Evolutionary conservation across 2,113 vertebrate species (phyloP).

Genomic region (Sapajus apella): DNA sequence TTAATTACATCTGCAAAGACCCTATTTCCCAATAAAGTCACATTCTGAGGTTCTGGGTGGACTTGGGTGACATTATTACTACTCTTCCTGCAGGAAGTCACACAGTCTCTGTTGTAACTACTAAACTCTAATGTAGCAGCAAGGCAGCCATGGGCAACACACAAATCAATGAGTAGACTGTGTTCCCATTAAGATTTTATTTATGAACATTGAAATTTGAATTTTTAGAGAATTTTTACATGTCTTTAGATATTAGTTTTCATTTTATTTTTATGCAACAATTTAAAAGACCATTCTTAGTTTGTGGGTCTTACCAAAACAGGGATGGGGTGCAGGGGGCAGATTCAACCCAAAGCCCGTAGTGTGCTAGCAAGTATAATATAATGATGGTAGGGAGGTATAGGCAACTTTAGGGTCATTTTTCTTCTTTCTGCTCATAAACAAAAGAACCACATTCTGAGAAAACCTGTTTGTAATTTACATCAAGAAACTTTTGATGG

Average conservation of each 20-base stretch:
- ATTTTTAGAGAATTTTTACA: slow-evolving; percentile 27
- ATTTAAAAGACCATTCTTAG: slow-evolving; percentile 10
- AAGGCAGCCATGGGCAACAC: not conserved
- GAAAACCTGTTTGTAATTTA: slow-evolving; percentile 73
- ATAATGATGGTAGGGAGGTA: not conserved
- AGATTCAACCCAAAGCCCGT: not conserved
- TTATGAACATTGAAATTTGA: not conserved
- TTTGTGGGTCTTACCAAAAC: not conserved
- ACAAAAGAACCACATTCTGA: slow-evolving; percentile 39
- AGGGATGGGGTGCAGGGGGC: rapidly evolving
- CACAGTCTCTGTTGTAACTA: not conserved
- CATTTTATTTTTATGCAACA: not conserved
- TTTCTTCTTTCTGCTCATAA: slow-evolving; percentile 34
- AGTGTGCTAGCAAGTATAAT: not conserved
- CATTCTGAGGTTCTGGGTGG: not conserved
- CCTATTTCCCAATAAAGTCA: not conserved
- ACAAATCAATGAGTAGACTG: not conserved
- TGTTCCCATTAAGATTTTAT: not conserved
- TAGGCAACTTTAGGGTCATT: not conserved
- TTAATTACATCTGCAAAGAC: not conserved
- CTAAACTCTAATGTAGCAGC: not conserved
- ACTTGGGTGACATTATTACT: not conserved
- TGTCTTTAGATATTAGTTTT: not conserved
- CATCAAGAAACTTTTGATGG: slow-evolving; percentile 64
- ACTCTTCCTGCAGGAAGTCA: not conserved